Percentiles rank a stretch among this genome's conserved stretches.
phyloP scores from a whole-genome alignment of 2,888 invertebrate genomes.

The Geophilus truncorum region DNA sequence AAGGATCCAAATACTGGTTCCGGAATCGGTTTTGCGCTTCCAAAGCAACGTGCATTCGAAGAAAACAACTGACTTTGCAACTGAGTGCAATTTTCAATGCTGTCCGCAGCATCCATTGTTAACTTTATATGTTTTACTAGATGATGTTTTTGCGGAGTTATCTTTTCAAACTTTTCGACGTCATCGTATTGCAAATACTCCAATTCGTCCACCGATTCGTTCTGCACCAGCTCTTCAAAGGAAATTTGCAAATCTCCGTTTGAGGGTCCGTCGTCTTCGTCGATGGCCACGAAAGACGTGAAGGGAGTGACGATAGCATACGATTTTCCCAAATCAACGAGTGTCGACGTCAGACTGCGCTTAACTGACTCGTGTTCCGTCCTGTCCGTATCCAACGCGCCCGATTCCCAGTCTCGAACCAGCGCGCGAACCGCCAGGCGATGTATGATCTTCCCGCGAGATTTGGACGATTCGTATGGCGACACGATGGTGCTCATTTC shows the following conservation, averaged over 20 bases:
- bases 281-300: neutral
- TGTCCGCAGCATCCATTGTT: too few relatives aligned
- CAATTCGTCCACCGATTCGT: neutral
- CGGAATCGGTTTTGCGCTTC: too few relatives aligned
- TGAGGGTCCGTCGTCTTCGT: neutral
- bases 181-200: neutral
- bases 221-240: neutral
- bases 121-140: too few relatives aligned
- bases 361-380: neutral
- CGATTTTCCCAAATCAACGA: neutral
- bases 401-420: neutral
- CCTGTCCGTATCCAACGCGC: neutral
- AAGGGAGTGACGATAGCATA: neutral
- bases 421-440: neutral
- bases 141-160: too few relatives aligned
- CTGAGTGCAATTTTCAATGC: too few relatives aligned
- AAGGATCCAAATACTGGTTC: too few relatives aligned
- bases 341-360: neutral
- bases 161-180: too few relatives aligned
- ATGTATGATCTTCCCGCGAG: neutral
- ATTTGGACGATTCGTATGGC: neutral
- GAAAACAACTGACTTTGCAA: too few relatives aligned
- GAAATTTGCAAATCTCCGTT: neutral
- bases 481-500: constrained; percentile 6
- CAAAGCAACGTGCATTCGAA: too few relatives aligned